Base-by-base conservation (phyloP, 2,113 vertebrate species). In the Rhea americana region DNA sequence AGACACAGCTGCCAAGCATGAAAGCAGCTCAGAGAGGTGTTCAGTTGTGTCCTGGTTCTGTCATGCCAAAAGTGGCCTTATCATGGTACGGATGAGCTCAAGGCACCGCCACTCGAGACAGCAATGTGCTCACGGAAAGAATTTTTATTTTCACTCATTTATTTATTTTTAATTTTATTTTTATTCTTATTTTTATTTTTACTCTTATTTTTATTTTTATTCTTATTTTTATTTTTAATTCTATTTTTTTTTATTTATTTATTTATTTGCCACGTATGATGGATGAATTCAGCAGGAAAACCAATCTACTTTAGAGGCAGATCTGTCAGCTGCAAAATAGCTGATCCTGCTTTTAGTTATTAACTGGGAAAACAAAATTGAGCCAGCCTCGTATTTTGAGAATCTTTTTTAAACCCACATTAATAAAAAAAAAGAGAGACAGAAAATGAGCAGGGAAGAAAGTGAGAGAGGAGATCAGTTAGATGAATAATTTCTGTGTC, bases 361-460 rank as follows among this genome's bases (percentile, higher is more conserved):
- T 97, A 97, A 96, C 83, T 96, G 51, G 79, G 85, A 97, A 98
- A 97, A 97, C 81, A 95, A 95, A 96, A 96, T 87, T 93, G 96
- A 94, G 90, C 87, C 84, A 77, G 78, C 76, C 70, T 58, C 94
- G 72, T 90, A 81, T 82, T 96, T 84, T 61, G 84, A 94, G 87
- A 93, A 91, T 93, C 83, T 94, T 93, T 97, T 96, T 92, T 85
- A 92, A 90, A 85, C 77, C 82, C 92, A 94, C 93, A 95, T 96
- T 96, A 97, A 97, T 95, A 96, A 95, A 93, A 95, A 95, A 90
- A 62, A 45, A 17, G 25, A 73, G 39, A 95, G 56, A 67, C 8
- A 89, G 37, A 81, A 82, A 90, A 62, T 11, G 17, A 79, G 53
- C 92, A 43, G 63, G 74, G 82, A 89, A 73, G 26, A 89, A 53